Percentiles rank a stretch among this genome's conserved stretches.
Conservation (phyloP, 2,113 vertebrate genomes). For the Balaeniceps rex region DNA sequence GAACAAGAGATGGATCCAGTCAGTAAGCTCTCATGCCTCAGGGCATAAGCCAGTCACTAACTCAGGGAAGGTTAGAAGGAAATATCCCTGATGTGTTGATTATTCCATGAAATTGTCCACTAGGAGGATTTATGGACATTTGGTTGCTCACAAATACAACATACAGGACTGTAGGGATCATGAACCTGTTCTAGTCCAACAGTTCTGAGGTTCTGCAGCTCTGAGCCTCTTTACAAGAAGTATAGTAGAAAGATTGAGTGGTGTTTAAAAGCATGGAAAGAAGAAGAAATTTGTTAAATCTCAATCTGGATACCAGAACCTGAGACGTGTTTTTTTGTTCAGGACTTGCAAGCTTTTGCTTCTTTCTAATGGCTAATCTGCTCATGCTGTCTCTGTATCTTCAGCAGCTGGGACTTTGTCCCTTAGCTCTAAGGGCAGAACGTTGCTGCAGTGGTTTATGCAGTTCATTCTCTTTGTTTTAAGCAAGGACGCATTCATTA, state of each 20-base stretch:
- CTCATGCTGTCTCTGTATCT: rapidly evolving
- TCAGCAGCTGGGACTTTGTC: neutral
- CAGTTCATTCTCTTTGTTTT: neutral
- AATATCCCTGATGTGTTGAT: constrained; percentile 52
- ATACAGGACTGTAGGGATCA: constrained; percentile 24
- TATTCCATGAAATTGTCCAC: constrained; percentile 52
- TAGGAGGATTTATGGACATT: constrained; percentile 52
- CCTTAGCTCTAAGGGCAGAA: neutral
- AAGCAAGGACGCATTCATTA: neutral
- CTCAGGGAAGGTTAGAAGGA: constrained; percentile 1
- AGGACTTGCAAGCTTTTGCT: neutral
- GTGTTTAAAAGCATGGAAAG: neutral
- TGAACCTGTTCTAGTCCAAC: constrained; percentile 38
- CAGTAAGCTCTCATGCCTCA: constrained; percentile 37
- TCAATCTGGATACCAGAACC: neutral
- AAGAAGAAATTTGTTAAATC: neutral
- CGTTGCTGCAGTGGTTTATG: neutral
- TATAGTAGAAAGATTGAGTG: neutral
- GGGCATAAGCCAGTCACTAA: constrained; percentile 26
- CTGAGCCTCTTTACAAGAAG: neutral
- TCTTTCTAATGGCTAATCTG: neutral
- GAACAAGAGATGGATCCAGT: constrained; percentile 35
- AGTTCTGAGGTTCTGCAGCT: neutral
- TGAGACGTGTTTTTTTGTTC: neutral
- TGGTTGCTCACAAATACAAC: constrained; percentile 25